Evolutionary conservation across 1,140 invertebrate genomes (phyloP), one percentile per base, ranked within the genome.

Genomic region (Magallana ariakensis): DNA sequence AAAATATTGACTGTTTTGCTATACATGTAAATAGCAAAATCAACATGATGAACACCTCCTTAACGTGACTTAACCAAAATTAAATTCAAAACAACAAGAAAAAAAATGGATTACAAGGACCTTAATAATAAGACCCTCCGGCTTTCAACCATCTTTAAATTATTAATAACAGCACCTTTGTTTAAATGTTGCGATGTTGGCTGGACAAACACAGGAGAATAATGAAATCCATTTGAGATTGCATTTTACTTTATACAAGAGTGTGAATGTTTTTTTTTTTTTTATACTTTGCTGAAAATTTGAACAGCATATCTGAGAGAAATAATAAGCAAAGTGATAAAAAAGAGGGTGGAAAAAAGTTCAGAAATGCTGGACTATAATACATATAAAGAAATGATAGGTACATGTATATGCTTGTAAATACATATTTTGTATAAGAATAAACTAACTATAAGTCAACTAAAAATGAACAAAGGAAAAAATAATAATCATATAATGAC

Each of bases 1-100:
- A 82, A 82, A 82, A 82, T 55, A 82, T 82, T 82, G 80, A 82
- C 80, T 82, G 80, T 54, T 82, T 82, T 82, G 46, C 46, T 54
- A 56, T 15, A n/a, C n/a, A n/a, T n/a, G n/a, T n/a, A 16, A 55
- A n/a, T 82, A 82, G 80, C 80, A 82, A 82, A n/a, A 55, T 75
- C 22, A 22, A 11, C 22, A 75, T 75, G 66, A 75, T 75, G 66
- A 75, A 75, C 66, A 75, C 66, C 66, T 75, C 66, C 58, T 75
- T 75, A 26, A 75, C 22, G 66, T 75, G 66, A 75, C 66, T 75
- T 75, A 19, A 75, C 13, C 22, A 75, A 75, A 19, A 22, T 46
- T 46, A 9, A 26, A 13, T 75, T 22, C 6, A 70, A 70, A 70
- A 70, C 62, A 75, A 75, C 66, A 26, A 13, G 10, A 75, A 13